Conservation (phyloP, 2,888 invertebrate genomes). For the Schrankia costaestrigalis region DNA sequence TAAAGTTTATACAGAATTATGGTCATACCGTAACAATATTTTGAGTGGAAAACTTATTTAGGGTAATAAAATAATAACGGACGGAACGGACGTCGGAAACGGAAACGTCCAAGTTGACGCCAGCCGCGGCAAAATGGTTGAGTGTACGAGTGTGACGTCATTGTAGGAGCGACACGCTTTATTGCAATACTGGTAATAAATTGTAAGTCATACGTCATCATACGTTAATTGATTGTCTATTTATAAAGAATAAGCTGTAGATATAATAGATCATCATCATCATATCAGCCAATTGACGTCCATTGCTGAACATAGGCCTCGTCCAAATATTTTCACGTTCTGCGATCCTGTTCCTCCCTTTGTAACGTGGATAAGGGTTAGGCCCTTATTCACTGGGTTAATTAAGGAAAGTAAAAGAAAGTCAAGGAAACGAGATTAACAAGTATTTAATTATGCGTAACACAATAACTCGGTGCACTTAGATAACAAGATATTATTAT, state of each 20-base stretch:
- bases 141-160: slow-evolving; percentile 33
- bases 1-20: slow-evolving; percentile 13
- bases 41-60: slow-evolving; percentile 32
- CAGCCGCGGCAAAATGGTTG: slow-evolving; percentile 37
- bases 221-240: not conserved
- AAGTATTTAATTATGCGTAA: no score
- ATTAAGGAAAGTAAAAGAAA: no score
- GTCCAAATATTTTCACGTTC: no score
- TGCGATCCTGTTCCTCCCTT: no score
- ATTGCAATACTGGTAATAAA: slow-evolving; percentile 2
- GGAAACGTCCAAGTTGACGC: slow-evolving; percentile 49
- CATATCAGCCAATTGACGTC: no score
- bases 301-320: no score
- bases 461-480: no score
- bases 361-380: not conserved
- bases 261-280: not conserved
- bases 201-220: not conserved
- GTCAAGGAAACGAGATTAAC: no score
- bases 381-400: not conserved
- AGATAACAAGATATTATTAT: no score
- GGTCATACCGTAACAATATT: slow-evolving; percentile 27
- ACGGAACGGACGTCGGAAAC: slow-evolving; percentile 42
- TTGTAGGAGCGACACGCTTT: slow-evolving; percentile 1
- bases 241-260: not conserved
- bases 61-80: slow-evolving; percentile 50